A percentile compares a stretch with the other conserved stretches of the same genome.
These are phyloP conservation scores for Spinibarbus caldwelli DNA, from an alignment of 2,797 vertebrate genomes.

Conservation along the genomic window DNA sequence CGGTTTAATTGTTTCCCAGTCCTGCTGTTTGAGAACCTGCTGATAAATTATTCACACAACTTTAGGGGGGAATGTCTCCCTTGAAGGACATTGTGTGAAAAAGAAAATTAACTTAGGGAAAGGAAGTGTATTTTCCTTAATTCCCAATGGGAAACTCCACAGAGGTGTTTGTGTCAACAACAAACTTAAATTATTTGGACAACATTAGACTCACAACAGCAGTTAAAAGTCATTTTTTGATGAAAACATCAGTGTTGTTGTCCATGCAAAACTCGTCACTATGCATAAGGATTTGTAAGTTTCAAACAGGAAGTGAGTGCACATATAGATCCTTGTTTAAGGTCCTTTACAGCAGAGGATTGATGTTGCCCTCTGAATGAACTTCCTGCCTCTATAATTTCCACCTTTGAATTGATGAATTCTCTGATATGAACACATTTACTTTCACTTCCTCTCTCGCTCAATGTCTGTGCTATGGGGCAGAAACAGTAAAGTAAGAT, in stretches of 20 bases:
- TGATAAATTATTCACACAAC: constrained; percentile 17
- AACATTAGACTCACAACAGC: background rate
- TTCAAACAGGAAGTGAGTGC: background rate
- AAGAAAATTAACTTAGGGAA: background rate
- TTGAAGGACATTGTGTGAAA: background rate
- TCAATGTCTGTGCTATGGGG: background rate
- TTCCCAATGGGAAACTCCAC: background rate
- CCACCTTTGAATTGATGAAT: constrained; percentile 1
- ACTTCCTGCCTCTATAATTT: constrained; percentile 10
- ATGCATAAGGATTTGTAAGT: background rate
- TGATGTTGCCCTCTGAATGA: constrained; percentile 12
- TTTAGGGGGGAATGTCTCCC: background rate
- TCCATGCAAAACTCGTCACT: background rate
- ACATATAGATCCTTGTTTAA: background rate
- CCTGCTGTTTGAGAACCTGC: background rate
- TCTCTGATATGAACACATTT: background rate
- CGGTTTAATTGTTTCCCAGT: background rate
- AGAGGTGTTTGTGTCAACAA: constrained; percentile 20
- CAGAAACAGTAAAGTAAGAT: background rate
- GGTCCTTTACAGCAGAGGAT: background rate
- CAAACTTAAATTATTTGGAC: constrained; percentile 13
- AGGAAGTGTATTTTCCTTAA: background rate
- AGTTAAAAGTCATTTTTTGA: background rate
- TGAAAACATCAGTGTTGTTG: background rate
- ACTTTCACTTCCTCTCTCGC: background rate